Evolutionary conservation across 2,888 invertebrate genomes (phyloP).

Genomic region (Celastrina argiolus): DNA sequence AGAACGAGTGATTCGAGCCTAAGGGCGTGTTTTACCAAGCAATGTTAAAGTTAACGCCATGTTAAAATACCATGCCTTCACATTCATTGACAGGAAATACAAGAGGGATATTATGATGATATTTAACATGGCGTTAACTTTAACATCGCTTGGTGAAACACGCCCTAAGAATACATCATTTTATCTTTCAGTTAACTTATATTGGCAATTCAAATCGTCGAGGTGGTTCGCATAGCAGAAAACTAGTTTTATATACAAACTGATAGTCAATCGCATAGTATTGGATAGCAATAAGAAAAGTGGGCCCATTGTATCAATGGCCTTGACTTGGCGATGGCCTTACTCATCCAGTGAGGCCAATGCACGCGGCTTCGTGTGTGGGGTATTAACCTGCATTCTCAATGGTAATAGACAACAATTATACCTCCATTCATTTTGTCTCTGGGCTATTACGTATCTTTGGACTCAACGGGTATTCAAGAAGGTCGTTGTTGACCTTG

Average conservation of each 20-base stretch:
- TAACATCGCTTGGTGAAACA: no score
- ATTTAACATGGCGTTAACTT: no score
- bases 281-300: constrained; percentile 63
- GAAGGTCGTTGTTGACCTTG: neutral
- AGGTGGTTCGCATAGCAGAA: constrained; percentile 54
- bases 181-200: neutral
- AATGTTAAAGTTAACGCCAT: no score
- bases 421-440: constrained; percentile 9
- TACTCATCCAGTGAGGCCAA: constrained; percentile 45
- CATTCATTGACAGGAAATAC: no score
- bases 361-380: constrained; percentile 56
- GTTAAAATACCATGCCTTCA: no score
- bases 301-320: constrained; percentile 60
- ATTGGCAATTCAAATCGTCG: constrained; percentile 44
- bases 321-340: constrained; percentile 45
- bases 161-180: neutral
- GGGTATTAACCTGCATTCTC: constrained; percentile 34
- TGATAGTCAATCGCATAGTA: constrained; percentile 70
- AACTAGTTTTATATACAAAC: constrained; percentile 69
- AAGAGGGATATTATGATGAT: no score
- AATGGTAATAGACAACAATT: constrained; percentile 20
- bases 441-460: neutral
- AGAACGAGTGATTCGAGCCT: no score
- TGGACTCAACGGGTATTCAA: neutral
- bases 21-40: no score